Conservation (phyloP, 2,113 vertebrate genomes). For the Tenrec ecaudatus region DNA sequence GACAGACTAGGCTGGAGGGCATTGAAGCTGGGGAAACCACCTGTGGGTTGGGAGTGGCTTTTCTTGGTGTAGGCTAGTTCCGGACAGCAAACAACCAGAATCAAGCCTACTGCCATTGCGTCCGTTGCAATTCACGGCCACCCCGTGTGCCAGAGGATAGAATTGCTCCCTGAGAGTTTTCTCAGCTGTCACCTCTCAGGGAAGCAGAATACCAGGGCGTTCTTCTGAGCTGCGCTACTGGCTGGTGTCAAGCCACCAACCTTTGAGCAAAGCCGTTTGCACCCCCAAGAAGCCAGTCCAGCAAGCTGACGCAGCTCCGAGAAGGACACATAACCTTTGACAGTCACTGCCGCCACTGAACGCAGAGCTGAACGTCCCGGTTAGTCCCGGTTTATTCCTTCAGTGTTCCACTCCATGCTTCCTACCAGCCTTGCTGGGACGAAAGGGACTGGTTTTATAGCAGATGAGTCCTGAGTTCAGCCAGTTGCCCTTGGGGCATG, state of each 20-base stretch:
- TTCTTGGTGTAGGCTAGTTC: not conserved
- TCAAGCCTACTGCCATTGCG: not conserved
- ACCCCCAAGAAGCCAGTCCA: not conserved
- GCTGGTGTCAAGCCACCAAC: not conserved
- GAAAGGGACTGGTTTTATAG: not conserved
- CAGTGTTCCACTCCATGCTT: not conserved
- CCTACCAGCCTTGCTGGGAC: not conserved
- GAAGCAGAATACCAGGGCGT: not conserved
- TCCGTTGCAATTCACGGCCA: not conserved
- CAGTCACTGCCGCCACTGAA: not conserved
- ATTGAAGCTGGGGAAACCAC: not conserved
- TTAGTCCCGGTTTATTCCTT: not conserved
- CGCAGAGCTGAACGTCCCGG: too few relatives aligned
- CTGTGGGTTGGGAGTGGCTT: not conserved
- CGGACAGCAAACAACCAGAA: not conserved
- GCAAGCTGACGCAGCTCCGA: not conserved
- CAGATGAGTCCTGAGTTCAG: not conserved
- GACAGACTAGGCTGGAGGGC: not conserved
- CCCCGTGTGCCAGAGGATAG: not conserved
- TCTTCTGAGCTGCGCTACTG: not conserved
- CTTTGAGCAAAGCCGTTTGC: not conserved
- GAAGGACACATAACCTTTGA: not conserved
- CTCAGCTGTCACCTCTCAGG: not conserved
- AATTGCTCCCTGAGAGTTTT: not conserved
- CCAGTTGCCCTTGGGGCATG: rapidly evolving